Percentiles rank a stretch among this genome's conserved stretches.
Evolutionary conservation across 1,140 invertebrate species (phyloP).

Genomic region (honey bee (Apis mellifera)): DNA sequence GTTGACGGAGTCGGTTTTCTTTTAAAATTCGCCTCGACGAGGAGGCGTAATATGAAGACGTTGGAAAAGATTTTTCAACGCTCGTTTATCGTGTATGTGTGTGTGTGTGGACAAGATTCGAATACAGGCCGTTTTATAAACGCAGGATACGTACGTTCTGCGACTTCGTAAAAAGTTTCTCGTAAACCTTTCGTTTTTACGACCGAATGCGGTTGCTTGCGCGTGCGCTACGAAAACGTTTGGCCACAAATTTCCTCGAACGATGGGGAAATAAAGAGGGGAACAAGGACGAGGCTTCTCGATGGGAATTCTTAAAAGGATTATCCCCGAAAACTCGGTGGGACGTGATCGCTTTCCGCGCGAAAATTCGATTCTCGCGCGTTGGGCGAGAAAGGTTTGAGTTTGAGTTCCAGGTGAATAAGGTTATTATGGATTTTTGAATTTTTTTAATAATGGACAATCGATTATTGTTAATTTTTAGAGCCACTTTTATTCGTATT

Average conservation of each 20-base stretch:
- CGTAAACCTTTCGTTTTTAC: slow-evolving; percentile 35
- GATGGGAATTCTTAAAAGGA: too few species aligned
- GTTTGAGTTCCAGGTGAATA: too few species aligned
- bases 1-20: background rate
- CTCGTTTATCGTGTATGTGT: background rate
- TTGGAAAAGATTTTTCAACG: background rate
- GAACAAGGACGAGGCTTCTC: too few species aligned
- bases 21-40: slow-evolving; percentile 3
- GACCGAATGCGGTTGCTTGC: background rate
- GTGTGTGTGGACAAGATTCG: background rate
- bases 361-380: too few species aligned
- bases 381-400: too few species aligned
- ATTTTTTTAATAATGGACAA: too few species aligned
- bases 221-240: background rate
- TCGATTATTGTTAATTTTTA: too few species aligned
- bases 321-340: too few species aligned
- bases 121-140: slow-evolving; percentile 3
- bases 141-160: slow-evolving; percentile 12
- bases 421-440: too few species aligned
- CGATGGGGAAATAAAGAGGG: too few species aligned
- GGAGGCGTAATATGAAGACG: background rate
- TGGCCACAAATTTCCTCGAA: background rate
- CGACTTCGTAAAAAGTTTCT: slow-evolving; percentile 9
- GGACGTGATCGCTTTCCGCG: too few species aligned
- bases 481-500: too few species aligned